These are phyloP conservation scores for Apogon talboti DNA, from an alignment of 2,797 vertebrate species.

Conservation along the genomic window DNA sequence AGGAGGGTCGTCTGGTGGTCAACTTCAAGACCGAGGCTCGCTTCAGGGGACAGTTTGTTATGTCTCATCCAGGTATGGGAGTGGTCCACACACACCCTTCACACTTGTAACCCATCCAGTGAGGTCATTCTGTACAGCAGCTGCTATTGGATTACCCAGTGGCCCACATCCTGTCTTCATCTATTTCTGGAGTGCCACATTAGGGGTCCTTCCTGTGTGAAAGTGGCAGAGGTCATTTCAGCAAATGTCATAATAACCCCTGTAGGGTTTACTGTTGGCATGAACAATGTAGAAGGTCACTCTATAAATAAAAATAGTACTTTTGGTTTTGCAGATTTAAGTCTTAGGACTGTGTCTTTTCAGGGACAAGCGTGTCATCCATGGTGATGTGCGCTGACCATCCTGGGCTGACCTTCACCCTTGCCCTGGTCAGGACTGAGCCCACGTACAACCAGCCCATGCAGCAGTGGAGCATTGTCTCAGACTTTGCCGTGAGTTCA, in stretches of 20 bases:
- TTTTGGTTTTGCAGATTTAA: slow-evolving; percentile 80
- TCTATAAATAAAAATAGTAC: slow-evolving; percentile 46
- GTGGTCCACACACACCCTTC: background rate
- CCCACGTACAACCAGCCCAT: slow-evolving; percentile 92
- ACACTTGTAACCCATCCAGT: slow-evolving; percentile 26
- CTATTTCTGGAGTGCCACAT: slow-evolving; percentile 73
- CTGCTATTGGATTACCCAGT: slow-evolving; percentile 63
- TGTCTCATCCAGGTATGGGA: slow-evolving; percentile 83
- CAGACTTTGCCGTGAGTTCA: slow-evolving; percentile 92
- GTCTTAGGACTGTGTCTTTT: slow-evolving; percentile 66
- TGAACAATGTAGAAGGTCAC: slow-evolving; percentile 45
- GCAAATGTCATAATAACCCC: slow-evolving; percentile 72
- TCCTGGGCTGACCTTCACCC: slow-evolving; percentile 91
- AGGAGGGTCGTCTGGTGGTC: slow-evolving; percentile 91
- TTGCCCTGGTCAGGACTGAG: slow-evolving; percentile 89
- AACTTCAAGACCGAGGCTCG: slow-evolving; percentile 95
- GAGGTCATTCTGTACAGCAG: slow-evolving; percentile 53
- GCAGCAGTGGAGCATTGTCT: slow-evolving; percentile 95
- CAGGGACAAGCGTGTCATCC: slow-evolving; percentile 86
- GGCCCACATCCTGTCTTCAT: slow-evolving; percentile 54
- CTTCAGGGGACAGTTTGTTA: slow-evolving; percentile 93
- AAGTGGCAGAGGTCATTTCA: slow-evolving; percentile 66
- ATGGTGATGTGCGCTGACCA: slow-evolving; percentile 92
- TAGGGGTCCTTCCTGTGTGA: slow-evolving; percentile 67
- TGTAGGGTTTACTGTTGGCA: slow-evolving; percentile 41